Percentiles rank a stretch among this genome's conserved stretches.
Evolutionary conservation across 2,797 vertebrate species (phyloP).

Genomic region (Gymnopithys bicolor): DNA sequence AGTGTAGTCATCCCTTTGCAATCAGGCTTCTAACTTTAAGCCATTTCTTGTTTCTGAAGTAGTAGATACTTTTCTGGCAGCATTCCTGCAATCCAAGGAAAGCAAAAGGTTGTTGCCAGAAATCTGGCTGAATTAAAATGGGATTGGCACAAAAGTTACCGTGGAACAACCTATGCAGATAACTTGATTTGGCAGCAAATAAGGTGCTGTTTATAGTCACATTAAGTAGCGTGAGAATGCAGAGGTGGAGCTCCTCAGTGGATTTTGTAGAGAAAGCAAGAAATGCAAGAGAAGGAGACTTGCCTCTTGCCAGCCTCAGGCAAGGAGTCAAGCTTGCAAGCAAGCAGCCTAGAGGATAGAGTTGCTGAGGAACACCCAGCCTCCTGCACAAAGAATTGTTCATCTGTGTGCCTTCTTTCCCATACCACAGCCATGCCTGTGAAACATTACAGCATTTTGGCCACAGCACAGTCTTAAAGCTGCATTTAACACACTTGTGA

Average conservation of each 20-base stretch:
- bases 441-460: constrained; percentile 5
- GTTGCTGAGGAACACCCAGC: neutral
- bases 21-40: neutral
- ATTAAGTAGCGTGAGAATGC: constrained; percentile 55
- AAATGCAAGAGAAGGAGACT: neutral
- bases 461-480: neutral
- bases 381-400: constrained; percentile 10
- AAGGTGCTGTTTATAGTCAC: constrained; percentile 6
- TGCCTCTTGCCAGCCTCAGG: constrained; percentile 27
- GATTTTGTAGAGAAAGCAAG: constrained; percentile 1
- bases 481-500: constrained; percentile 16
- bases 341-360: neutral
- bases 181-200: constrained; percentile 40
- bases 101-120: neutral
- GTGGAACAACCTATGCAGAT: constrained; percentile 28
- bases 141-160: neutral
- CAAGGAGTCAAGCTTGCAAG: neutral
- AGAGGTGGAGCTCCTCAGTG: constrained; percentile 43
- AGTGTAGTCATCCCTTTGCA: neutral
- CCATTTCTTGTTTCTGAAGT: constrained; percentile 26
- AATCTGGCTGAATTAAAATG: neutral
- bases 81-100: neutral
- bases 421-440: neutral
- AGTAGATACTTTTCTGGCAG: neutral
- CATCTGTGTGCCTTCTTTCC: constrained; percentile 6